phyloP scores from a whole-genome alignment of 2,888 invertebrate genomes.

The Stenurella melanura region DNA sequence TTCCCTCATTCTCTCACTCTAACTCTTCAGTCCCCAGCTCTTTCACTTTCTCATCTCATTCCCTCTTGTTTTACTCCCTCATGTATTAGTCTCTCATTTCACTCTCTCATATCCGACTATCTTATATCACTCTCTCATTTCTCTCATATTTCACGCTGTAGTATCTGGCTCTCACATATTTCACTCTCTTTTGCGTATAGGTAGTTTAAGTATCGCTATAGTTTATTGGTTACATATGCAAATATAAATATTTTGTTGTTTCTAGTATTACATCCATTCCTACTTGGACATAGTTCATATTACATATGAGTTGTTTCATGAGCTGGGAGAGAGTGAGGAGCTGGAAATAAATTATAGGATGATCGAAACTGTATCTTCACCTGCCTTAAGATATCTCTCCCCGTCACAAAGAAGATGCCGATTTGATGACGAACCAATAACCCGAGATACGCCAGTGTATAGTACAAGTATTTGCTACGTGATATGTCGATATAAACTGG shows the following conservation, averaged over 20 bases:
- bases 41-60: no score
- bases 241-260: slow-evolving; percentile 39
- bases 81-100: no score
- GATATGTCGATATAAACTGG: slow-evolving; percentile 75
- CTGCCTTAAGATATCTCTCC: slow-evolving; percentile 72
- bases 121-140: no score
- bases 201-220: no score
- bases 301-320: slow-evolving; percentile 65
- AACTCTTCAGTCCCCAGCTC: no score
- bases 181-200: no score
- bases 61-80: no score
- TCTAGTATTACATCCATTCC: slow-evolving; percentile 78
- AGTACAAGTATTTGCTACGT: slow-evolving; percentile 77
- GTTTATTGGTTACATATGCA: no score
- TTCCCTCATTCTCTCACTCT: no score
- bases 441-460: slow-evolving; percentile 73
- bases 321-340: slow-evolving; percentile 71
- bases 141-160: no score
- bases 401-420: slow-evolving; percentile 75
- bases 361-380: slow-evolving; percentile 75
- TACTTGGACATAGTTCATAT: slow-evolving; percentile 77
- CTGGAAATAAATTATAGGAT: slow-evolving; percentile 71
- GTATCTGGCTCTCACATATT: no score
- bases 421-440: slow-evolving; percentile 75
- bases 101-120: no score